Base-by-base conservation (phyloP, 2,113 vertebrate genomes). In the Circaetus cinerascens region DNA sequence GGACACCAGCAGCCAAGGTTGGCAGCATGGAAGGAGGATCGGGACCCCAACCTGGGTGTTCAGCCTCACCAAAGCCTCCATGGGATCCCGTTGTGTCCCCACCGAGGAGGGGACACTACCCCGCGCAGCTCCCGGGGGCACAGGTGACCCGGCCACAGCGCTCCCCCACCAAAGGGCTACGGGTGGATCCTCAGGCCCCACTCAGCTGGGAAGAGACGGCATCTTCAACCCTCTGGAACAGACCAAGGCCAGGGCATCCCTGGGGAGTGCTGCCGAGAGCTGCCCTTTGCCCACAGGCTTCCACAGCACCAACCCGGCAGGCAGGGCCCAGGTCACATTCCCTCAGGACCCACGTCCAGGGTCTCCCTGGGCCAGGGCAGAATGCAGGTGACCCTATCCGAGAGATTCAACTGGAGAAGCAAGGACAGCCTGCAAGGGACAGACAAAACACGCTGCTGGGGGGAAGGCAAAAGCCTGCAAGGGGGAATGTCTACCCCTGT, bases 1-100 rank as follows among this genome's bases (percentile, higher is more conserved):
- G 16, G 63, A 41, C 1, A 2, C 16, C 0, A 0, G 30, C 6
- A 34, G 32, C 13, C 0, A 0, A 68, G 19, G 15, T 0, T 40
- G 67, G 12, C 9, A 7, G 27, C 51, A 43, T 25, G 43, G 29
- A 87, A 72, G 5, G 57, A 57, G 15, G 15, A 50, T 12, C 2
- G 3, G 26, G 27, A 51, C 30, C 22, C 1, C 0, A 0, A 26
- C 5, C 4, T 2, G 34, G 11, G 50, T 15, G n/a, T 10, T 88
- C 59, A 55, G 74, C 50, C 56, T 60, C 8, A 2, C n/a, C 0
- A 0, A 73, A 76, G 38, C 34, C 34, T 76, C 63, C 25, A 17
- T 2, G 1, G 9, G 40, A 10, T 9, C 41, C 12, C 5, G 32
- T 0, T 19, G 23, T 20, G 43, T 18, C 19, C 30, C 51, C 32